Conservation (phyloP, 2,888 invertebrate species). For the Lamellibrachia satsuma region DNA sequence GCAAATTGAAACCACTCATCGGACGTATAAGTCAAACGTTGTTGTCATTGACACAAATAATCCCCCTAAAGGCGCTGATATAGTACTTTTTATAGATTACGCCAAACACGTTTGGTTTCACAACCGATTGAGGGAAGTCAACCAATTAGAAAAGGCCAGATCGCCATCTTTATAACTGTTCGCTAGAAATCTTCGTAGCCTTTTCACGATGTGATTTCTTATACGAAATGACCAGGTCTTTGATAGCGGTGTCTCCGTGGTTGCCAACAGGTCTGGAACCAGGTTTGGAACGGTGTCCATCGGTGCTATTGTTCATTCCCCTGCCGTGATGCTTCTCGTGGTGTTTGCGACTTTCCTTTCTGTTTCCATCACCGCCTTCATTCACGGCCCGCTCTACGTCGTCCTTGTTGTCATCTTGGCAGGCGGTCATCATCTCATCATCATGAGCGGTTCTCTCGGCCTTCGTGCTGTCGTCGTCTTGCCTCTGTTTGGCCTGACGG, state of each 20-base stretch:
- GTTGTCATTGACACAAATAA: background rate
- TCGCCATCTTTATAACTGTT: background rate
- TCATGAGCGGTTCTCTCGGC: background rate
- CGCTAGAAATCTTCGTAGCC: background rate
- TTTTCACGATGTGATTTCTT: background rate
- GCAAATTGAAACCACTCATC: background rate
- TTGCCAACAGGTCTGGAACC: background rate
- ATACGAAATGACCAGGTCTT: background rate
- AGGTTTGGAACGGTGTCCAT: background rate
- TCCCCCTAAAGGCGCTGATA: background rate
- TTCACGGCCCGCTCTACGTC: background rate
- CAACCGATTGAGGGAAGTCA: background rate
- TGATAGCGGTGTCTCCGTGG: background rate
- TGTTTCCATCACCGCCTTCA: background rate
- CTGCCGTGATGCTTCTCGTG: conserved; percentile 8
- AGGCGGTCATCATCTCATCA: background rate
- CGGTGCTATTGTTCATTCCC: background rate
- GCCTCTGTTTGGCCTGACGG: background rate
- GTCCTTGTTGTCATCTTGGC: background rate
- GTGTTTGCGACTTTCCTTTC: background rate
- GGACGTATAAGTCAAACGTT: background rate
- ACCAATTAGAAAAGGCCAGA: background rate
- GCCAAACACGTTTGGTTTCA: background rate
- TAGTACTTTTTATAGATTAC: background rate
- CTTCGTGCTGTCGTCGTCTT: background rate